phyloP scores from a whole-genome alignment of 2,797 vertebrate genomes.

The Peromyscus melanophrys region DNA sequence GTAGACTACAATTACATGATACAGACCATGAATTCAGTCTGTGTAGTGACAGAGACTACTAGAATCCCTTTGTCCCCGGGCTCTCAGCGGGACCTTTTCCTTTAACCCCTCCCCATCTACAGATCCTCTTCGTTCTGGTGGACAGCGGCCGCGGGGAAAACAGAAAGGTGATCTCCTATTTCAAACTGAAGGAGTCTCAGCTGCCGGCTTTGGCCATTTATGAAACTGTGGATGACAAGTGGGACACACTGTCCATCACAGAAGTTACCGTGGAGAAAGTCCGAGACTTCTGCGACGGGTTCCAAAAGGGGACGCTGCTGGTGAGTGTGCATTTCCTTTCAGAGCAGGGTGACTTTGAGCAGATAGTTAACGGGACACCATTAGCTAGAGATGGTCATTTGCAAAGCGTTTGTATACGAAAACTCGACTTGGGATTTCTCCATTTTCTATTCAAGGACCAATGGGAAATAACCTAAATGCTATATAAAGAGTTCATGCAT shows the following conservation, averaged over 20 bases:
- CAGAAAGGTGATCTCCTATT: conserved; percentile 91
- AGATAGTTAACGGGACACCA: background rate
- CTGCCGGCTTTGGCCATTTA: conserved; percentile 95
- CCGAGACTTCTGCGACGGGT: conserved; percentile 92
- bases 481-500: background rate
- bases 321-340: conserved; percentile 78
- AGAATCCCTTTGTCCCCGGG: background rate
- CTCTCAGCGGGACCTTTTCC: conserved; percentile 31
- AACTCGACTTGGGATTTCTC: conserved; percentile 3
- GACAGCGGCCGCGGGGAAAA: conserved; percentile 92
- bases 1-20: background rate
- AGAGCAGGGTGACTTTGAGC: background rate
- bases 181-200: conserved; percentile 92
- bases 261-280: conserved; percentile 91
- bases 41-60: background rate
- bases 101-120: conserved; percentile 62
- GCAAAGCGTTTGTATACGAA: background rate
- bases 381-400: background rate
- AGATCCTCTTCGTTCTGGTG: conserved; percentile 96
- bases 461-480: background rate
- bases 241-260: conserved; percentile 90
- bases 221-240: conserved; percentile 89
- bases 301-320: conserved; percentile 85
- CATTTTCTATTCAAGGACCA: background rate
- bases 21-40: background rate